A percentile compares a stretch with the other conserved stretches of the same genome.
Conservation (phyloP, 2,888 invertebrate genomes). For the Lasioglossum calceatum region DNA sequence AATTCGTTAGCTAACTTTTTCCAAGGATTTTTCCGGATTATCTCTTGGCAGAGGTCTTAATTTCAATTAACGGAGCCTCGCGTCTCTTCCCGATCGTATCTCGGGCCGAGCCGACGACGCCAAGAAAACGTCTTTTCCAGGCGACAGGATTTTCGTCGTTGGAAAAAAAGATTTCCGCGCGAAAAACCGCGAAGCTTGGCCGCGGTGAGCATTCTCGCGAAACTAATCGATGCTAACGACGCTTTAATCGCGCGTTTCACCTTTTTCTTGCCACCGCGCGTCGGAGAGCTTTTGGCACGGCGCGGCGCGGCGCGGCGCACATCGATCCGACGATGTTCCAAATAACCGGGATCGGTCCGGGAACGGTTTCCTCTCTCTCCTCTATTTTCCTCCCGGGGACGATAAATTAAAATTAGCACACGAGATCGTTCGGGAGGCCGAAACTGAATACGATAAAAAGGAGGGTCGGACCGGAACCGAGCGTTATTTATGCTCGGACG, state of each 20-base stretch:
- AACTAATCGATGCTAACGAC: constrained; percentile 77
- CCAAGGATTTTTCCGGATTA: background rate
- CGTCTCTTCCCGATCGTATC: background rate
- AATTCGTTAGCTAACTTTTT: background rate
- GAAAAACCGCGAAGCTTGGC: constrained; percentile 52
- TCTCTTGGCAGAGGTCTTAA: background rate
- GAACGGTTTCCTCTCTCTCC: constrained; percentile 26
- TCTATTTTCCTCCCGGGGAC: constrained; percentile 52
- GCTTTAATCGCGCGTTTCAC: constrained; percentile 68
- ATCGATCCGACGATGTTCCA: constrained; percentile 63
- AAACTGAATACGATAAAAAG: constrained; percentile 46
- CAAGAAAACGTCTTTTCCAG: constrained; percentile 14
- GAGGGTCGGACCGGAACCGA: constrained; percentile 29
- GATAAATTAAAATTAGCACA: constrained; percentile 67
- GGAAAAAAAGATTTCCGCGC: background rate
- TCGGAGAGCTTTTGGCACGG: constrained; percentile 63
- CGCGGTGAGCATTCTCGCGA: constrained; percentile 45
- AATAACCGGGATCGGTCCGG: constrained; percentile 66
- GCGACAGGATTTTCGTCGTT: background rate
- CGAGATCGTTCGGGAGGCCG: constrained; percentile 39
- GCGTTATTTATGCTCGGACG: constrained; percentile 38
- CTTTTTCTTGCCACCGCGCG: constrained; percentile 40
- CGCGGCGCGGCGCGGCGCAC: constrained; percentile 51
- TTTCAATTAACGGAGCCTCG: background rate
- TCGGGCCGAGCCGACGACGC: background rate